Base-by-base conservation (phyloP, 2,113 vertebrate genomes). In the Tenrec ecaudatus region DNA sequence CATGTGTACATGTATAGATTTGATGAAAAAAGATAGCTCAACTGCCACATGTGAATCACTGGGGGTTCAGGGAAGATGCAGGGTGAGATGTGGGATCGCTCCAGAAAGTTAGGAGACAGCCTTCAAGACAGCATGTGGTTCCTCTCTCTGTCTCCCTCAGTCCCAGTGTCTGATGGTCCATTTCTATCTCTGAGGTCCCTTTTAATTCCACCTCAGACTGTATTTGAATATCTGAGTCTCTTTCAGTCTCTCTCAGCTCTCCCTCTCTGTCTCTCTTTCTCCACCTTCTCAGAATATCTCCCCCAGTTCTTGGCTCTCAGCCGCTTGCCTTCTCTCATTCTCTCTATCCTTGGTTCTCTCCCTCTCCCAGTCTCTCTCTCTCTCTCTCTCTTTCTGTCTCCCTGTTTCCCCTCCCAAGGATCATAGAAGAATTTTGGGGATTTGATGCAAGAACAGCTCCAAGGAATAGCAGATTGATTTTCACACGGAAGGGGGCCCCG, bases 391-490 rank as follows among this genome's bases (percentile, higher is more conserved):
- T 11, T 3, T 1, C 31, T 38, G 16, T 25, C 16, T 8, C 53
- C 22, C 38, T 43, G 58, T 9, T 4, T 23, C 47, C 25, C n/a
- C 2, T 71, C 4, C 53, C n/a, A 43, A 6, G 31, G 43, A 62
- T 16, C 33, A 17, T 76, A 62, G 58, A 36, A n/a, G 11, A 93
- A 27, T 68, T 3, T 66, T 31, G 58, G 14, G 27, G 64, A 19
- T 29, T 69, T n/a, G 78, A n/a, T 11, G 2, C 62, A 66, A 82
- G 90, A 68, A 43, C 43, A 53, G 6, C n/a, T 77, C 27, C 36
- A 57, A 78, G 15, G 17, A 62, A 33, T 4, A 68, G 29, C 20
- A 8, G 69, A 76, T 94, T 92, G 89, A 94, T 89, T 94, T 4
- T 14, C 33, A 53, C 3, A 27, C 2, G 22, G 33, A 14, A 36